Evolutionary conservation across 2,113 vertebrate species (phyloP).

Genomic region (Antigone vipio): DNA sequence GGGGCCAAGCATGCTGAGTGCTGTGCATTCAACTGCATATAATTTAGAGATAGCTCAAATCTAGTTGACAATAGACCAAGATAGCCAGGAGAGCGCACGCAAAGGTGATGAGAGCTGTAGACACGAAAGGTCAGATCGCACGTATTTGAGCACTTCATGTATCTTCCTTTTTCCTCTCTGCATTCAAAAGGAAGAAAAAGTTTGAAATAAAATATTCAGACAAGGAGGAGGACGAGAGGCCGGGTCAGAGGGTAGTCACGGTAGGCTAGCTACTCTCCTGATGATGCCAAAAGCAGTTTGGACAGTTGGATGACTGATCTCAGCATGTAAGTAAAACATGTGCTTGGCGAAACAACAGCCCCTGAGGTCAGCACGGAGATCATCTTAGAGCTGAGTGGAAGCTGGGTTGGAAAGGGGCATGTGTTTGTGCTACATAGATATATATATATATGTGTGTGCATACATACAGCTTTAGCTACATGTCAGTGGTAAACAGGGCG

Average conservation of each 20-base stretch:
- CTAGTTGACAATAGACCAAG: neutral
- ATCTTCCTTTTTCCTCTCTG: neutral
- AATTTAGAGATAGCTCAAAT: neutral
- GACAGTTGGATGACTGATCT: neutral
- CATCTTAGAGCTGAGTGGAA: neutral
- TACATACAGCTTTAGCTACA: neutral
- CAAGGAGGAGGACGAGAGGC: neutral
- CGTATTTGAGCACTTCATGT: neutral
- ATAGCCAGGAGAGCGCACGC: neutral
- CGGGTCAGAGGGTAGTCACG: neutral
- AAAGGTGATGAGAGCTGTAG: neutral
- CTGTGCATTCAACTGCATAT: neutral
- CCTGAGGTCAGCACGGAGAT: neutral
- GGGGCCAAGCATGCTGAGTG: neutral
- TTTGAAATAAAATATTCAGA: neutral
- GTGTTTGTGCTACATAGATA: neutral
- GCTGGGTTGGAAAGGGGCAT: neutral
- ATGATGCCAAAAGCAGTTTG: conserved; percentile 16
- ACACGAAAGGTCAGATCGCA: neutral
- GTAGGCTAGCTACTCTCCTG: neutral
- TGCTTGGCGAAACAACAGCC: neutral
- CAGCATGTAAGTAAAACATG: neutral
- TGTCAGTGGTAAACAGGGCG: neutral
- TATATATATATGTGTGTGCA: too few relatives aligned
- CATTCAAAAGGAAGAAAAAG: neutral